These are phyloP conservation scores for Candidula unifasciata DNA, from an alignment of 2,888 invertebrate genomes.

Conservation along the genomic window DNA sequence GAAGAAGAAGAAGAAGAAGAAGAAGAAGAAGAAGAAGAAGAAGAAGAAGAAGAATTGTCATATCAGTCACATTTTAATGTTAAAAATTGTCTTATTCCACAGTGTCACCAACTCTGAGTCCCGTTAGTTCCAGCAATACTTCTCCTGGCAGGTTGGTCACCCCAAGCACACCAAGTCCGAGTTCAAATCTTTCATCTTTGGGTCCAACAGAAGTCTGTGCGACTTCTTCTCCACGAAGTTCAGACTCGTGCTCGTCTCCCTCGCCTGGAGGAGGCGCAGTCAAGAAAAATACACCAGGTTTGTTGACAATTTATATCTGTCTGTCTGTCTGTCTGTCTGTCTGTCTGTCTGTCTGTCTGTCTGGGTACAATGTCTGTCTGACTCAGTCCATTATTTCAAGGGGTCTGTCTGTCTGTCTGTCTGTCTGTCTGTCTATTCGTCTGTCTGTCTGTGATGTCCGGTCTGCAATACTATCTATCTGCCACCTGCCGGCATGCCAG, in stretches of 20 bases:
- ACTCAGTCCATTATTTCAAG: no score
- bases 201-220: slow-evolving; percentile 39
- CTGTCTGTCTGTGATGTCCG: no score
- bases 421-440: no score
- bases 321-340: slow-evolving; percentile 8
- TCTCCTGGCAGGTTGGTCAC: background rate
- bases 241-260: slow-evolving; percentile 39
- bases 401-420: no score
- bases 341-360: background rate
- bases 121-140: background rate
- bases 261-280: slow-evolving; percentile 40
- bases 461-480: no score
- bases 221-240: slow-evolving; percentile 23
- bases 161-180: slow-evolving; percentile 16
- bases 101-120: slow-evolving; percentile 24
- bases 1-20: no score
- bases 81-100: no score
- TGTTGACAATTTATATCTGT: background rate
- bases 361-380: background rate
- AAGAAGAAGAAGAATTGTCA: no score
- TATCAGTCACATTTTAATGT: no score
- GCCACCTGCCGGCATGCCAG: no score
- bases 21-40: no score
- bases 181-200: slow-evolving; percentile 2
- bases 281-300: slow-evolving; percentile 50